Conservation (phyloP, 2,797 vertebrate genomes). For the Sebastolobus alascanus region DNA sequence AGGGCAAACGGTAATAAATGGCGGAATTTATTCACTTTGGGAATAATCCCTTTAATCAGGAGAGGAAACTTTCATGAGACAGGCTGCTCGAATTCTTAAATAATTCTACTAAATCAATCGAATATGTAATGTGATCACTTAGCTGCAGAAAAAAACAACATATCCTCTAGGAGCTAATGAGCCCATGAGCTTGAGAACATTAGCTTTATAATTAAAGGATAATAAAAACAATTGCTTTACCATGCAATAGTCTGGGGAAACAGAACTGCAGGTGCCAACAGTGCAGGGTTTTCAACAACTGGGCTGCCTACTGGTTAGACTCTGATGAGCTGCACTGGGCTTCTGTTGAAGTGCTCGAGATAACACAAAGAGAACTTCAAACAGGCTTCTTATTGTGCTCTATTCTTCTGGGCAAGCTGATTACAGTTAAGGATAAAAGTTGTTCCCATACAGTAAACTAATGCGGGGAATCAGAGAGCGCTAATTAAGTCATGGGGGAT, state of each 20-base stretch:
- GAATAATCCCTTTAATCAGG: conserved; percentile 71
- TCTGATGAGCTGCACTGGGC: conserved; percentile 69
- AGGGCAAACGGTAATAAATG: conserved; percentile 77
- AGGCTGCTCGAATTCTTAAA: conserved; percentile 53
- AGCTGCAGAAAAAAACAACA: conserved; percentile 56
- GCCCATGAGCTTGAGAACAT: conserved; percentile 49
- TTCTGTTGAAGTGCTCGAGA: conserved; percentile 77
- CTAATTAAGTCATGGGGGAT: conserved; percentile 87
- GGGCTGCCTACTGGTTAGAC: conserved; percentile 60
- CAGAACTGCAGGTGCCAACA: conserved; percentile 65
- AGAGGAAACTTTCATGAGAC: conserved; percentile 60
- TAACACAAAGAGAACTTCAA: conserved; percentile 83
- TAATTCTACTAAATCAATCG: conserved; percentile 68
- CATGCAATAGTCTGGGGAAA: conserved; percentile 39
- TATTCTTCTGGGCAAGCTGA: conserved; percentile 84
- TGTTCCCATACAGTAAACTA: conserved; percentile 85
- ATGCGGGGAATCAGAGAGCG: conserved; percentile 82
- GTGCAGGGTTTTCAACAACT: conserved; percentile 63
- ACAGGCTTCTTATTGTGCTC: conserved; percentile 77
- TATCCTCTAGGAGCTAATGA: conserved; percentile 55
- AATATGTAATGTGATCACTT: conserved; percentile 63
- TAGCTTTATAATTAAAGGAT: conserved; percentile 59
- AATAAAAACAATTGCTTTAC: conserved; percentile 69
- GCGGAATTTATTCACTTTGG: conserved; percentile 72
- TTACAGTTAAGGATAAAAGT: conserved; percentile 85